Conservation (phyloP, 30 jellyfish, hydroid and myxozoan species). For the Cassiopea xamachana region DNA sequence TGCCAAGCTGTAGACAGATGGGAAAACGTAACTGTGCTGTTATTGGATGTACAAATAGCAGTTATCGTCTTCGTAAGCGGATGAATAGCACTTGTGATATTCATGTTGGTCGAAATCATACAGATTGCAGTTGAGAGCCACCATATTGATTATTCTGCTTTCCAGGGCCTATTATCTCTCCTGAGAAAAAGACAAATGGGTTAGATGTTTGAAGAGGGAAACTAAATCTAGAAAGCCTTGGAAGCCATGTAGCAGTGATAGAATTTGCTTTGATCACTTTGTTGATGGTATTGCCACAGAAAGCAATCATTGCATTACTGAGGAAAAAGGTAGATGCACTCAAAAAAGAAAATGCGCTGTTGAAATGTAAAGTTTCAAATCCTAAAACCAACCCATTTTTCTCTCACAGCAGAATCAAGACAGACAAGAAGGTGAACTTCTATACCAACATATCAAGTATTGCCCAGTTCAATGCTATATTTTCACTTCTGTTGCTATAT, state of each 20-base stretch:
- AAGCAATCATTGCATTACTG: neutral
- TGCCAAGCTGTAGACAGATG: neutral
- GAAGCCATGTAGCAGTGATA: slow-evolving; percentile 44
- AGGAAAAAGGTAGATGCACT: neutral
- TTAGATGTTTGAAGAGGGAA: neutral
- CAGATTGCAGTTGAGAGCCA: neutral
- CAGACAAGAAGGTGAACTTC: slow-evolving; percentile 16
- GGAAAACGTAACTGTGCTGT: neutral
- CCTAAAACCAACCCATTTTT: neutral
- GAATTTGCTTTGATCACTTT: slow-evolving; percentile 12
- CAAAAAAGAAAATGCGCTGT: neutral
- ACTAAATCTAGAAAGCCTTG: slow-evolving; percentile 15
- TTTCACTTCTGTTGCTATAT: slow-evolving; percentile 24
- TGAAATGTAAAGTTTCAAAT: too few species aligned
- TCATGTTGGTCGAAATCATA: neutral
- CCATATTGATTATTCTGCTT: neutral
- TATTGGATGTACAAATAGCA: too few species aligned
- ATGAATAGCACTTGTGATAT: neutral
- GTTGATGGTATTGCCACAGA: slow-evolving; percentile 6
- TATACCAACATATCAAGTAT: slow-evolving; percentile 7
- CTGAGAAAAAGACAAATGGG: neutral
- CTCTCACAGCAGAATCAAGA: neutral
- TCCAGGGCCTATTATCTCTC: neutral
- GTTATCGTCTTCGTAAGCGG: neutral
- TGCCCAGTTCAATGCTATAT: slow-evolving; percentile 28